Evolutionary conservation across 2,113 vertebrate genomes (phyloP).

Genomic region (Callospermophilus lateralis): DNA sequence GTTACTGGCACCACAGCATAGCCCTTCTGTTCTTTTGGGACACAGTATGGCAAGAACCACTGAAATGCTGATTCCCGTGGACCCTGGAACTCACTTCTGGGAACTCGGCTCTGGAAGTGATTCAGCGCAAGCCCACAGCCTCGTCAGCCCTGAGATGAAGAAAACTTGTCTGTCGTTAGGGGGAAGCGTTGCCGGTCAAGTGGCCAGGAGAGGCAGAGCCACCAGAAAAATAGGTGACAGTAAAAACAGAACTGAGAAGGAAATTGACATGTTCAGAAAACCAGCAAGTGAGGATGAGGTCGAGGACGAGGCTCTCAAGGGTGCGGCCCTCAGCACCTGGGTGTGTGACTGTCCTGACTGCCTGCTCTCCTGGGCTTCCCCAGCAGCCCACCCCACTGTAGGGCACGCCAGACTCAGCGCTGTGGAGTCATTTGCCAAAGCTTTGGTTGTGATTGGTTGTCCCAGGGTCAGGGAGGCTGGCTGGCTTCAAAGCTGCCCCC

Average conservation of each 20-base stretch:
- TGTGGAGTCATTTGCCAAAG: not conserved
- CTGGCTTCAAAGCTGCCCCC: not conserved
- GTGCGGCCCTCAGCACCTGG: rapidly evolving
- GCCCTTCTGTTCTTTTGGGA: not conserved
- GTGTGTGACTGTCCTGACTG: not conserved
- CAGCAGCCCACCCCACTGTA: rapidly evolving
- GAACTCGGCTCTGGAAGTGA: not conserved
- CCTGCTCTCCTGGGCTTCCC: not conserved
- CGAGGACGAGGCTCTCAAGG: not conserved
- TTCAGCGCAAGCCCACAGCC: not conserved
- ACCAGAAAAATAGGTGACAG: rapidly evolving
- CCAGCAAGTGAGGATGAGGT: not conserved
- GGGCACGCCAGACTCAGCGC: not conserved
- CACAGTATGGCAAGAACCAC: not conserved
- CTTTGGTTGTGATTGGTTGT: rapidly evolving
- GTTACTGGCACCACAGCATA: not conserved
- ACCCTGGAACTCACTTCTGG: not conserved
- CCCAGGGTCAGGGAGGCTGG: not conserved
- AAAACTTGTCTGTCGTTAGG: not conserved
- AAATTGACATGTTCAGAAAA: not conserved
- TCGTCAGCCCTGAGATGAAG: no score
- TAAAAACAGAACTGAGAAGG: not conserved
- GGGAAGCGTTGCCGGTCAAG: not conserved
- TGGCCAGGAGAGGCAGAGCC: not conserved
- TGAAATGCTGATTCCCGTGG: not conserved